Evolutionary conservation across 2,888 invertebrate genomes (phyloP).

Genomic region (Agrochola lota): DNA sequence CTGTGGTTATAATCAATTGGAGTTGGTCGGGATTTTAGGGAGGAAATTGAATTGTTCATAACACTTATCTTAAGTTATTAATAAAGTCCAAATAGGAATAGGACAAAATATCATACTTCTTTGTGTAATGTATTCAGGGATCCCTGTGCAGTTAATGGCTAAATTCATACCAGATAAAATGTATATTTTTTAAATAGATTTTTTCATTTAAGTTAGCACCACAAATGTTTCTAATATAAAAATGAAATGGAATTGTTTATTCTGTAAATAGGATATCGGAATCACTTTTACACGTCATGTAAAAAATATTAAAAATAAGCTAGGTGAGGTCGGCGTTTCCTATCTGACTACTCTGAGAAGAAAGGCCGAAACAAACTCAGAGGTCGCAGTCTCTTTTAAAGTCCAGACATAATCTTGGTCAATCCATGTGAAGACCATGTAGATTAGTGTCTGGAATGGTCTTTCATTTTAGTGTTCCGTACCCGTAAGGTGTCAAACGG

Average conservation of each 20-base stretch:
- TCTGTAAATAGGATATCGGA: too few species aligned
- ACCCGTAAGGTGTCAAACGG: too few species aligned
- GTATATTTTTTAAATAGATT: background rate
- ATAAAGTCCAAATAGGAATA: background rate
- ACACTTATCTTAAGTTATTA: background rate
- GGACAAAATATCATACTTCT: background rate
- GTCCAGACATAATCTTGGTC: too few species aligned
- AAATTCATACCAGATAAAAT: background rate
- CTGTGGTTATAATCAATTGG: slow-evolving; percentile 32
- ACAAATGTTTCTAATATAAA: background rate
- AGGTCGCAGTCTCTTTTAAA: too few species aligned
- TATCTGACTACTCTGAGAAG: too few species aligned
- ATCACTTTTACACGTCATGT: too few species aligned
- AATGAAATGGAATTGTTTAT: too few species aligned
- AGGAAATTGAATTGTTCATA: background rate
- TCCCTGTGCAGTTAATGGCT: background rate
- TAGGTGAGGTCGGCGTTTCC: too few species aligned
- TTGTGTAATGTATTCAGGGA: background rate
- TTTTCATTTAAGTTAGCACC: background rate
- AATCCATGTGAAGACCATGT: too few species aligned
- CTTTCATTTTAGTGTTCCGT: background rate
- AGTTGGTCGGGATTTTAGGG: background rate
- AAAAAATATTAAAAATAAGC: too few species aligned
- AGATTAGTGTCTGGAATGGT: too few species aligned
- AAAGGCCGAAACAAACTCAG: too few species aligned